These are phyloP conservation scores for Bombus breviceps DNA, from an alignment of 1,140 invertebrate genomes.

Conservation along the genomic window DNA sequence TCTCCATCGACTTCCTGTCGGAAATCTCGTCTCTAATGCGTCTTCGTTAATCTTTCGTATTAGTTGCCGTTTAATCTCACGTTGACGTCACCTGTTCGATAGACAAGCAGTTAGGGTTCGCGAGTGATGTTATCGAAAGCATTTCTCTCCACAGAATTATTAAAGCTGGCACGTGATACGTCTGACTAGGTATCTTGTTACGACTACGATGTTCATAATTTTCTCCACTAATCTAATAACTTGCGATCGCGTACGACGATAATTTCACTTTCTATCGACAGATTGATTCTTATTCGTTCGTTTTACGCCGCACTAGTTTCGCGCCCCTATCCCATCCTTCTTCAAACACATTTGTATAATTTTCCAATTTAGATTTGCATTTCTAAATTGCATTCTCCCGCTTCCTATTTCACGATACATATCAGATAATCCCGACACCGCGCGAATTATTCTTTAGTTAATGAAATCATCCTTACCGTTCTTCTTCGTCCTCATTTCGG, in stretches of 20 bases:
- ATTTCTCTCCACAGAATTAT: constrained; percentile 38
- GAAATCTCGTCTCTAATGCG: not conserved
- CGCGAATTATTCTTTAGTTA: constrained; percentile 19
- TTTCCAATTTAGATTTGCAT: constrained; percentile 55
- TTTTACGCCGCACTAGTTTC: not conserved
- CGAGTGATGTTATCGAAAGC: constrained; percentile 23
- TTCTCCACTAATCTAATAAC: constrained; percentile 30
- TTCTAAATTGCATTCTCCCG: constrained; percentile 41
- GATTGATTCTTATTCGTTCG: constrained; percentile 29
- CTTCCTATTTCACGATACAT: not conserved
- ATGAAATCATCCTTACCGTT: not conserved
- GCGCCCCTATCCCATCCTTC: too few species aligned
- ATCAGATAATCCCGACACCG: constrained; percentile 25
- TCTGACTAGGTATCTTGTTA: constrained; percentile 31
- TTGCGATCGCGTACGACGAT: constrained; percentile 20
- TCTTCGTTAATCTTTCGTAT: constrained; percentile 40
- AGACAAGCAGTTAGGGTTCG: constrained; percentile 14
- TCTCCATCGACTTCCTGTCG: too few species aligned
- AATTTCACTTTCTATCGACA: constrained; percentile 48
- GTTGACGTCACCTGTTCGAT: constrained; percentile 9
- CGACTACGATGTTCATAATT: constrained; percentile 21
- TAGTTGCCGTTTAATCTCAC: constrained; percentile 28
- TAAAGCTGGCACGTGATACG: constrained; percentile 26
- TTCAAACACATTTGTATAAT: constrained; percentile 35
- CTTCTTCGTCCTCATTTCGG: not conserved